phyloP scores from a whole-genome alignment of 2,797 vertebrate species.

The Apodemus agrarius region DNA sequence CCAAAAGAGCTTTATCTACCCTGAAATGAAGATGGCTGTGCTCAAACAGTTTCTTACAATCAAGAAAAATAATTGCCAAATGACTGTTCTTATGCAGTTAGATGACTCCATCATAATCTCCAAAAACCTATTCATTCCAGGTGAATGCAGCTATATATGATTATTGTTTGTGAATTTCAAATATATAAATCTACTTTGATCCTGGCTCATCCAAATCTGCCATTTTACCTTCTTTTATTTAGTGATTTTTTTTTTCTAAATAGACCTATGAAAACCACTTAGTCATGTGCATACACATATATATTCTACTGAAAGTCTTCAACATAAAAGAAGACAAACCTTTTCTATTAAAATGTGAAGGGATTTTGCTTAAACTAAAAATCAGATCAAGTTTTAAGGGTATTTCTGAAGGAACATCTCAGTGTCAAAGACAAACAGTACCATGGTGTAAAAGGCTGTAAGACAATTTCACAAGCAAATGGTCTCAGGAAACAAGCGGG shows the following conservation, averaged over 20 bases:
- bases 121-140: conserved; percentile 1
- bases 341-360: background rate
- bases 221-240: background rate
- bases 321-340: background rate
- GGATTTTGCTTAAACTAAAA: background rate
- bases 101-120: background rate
- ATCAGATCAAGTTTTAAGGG: background rate
- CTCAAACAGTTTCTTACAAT: conserved; percentile 66
- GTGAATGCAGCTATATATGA: background rate
- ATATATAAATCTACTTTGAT: background rate
- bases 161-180: background rate
- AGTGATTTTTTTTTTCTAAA: too few species aligned
- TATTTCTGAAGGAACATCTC: too few species aligned
- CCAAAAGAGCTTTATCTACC: conserved; percentile 31
- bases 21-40: background rate
- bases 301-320: conserved; percentile 16
- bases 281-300: background rate
- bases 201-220: fast-evolving
- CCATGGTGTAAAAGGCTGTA: too few species aligned
- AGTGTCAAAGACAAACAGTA: too few species aligned
- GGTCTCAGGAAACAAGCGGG: too few species aligned
- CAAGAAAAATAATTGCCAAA: conserved; percentile 35
- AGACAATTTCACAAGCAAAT: too few species aligned
- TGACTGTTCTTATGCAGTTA: conserved; percentile 9
- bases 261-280: background rate